Base-by-base conservation (phyloP, 1,140 invertebrate species). In the Papilio dardanus region DNA sequence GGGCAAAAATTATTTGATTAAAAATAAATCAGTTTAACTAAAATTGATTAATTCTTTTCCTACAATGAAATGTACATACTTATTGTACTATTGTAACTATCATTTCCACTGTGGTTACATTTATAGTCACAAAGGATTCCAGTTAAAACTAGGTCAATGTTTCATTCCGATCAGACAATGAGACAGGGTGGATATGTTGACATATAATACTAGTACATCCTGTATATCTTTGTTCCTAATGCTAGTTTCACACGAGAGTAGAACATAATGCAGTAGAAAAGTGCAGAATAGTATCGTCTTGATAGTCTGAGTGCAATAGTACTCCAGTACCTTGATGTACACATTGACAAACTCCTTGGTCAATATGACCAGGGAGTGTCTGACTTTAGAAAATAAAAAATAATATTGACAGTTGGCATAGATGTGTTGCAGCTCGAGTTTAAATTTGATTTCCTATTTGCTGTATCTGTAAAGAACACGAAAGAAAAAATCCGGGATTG, bases 161-260 rank as follows among this genome's bases (percentile, higher is more conserved):
- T 69, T 28, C 33, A 40, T 40, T n/a, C 35, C 35, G 42, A 69
- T 69, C 67, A 69, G 35, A 69, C 67, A 69, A 69, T 69, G 33
- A 42, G 1, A 33, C 31, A 42, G 67, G 3, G 33, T 37, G 67
- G 21, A 37, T 28, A 12, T 16, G 10, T 4, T 37, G 35, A 69
- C 67, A 42, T 21, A 35, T n/a, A 35, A n/a, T n/a, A n/a, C n/a
- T 67, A 19, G n/a, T 67, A 19, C n/a, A 8, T 19, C 46, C n/a
- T 50, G n/a, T 50, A 3, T n/a, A 33, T 35, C 31, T 33, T 35
- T 67, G 31, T 67, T 67, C 2, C 31, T 30, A 46, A 46, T 46
- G 5, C 42, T 46, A 46, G 42, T 42, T 16, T 42, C 14, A 42
- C 40, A 42, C 40, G 40, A 2, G 5, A 16, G 16, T 16, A 42